Evolutionary conservation across 2,888 invertebrate genomes (phyloP).

Genomic region (Teleogryllus oceanicus): DNA sequence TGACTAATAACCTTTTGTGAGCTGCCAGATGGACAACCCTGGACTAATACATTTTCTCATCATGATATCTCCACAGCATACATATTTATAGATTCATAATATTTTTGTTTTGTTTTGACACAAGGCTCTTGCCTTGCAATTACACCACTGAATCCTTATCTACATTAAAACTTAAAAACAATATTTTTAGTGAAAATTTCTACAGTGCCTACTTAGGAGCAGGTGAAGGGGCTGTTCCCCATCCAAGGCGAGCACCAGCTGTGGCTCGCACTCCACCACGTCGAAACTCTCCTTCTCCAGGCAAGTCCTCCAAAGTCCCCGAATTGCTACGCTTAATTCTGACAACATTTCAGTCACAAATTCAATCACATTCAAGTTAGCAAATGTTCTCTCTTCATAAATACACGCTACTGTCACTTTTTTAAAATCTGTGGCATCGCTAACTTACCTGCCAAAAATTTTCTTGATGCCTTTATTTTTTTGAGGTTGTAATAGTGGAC

Average conservation of each 20-base stretch:
- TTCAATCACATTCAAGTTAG: background rate
- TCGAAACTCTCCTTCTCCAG: slow-evolving; percentile 60
- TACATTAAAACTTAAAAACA: too few species aligned
- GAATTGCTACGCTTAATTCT: slow-evolving; percentile 67
- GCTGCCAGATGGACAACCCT: too few species aligned
- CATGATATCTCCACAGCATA: too few species aligned
- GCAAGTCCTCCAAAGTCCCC: slow-evolving; percentile 63
- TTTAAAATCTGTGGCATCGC: background rate
- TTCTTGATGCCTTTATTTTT: slow-evolving; percentile 62
- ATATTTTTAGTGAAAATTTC: too few species aligned
- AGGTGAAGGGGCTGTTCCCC: slow-evolving; percentile 46
- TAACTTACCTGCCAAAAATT: slow-evolving; percentile 57
- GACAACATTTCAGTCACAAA: slow-evolving; percentile 24
- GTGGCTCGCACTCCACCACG: slow-evolving; percentile 71
- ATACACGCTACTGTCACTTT: too few species aligned
- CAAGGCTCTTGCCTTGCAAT: too few species aligned
- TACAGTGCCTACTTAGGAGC: slow-evolving; percentile 37
- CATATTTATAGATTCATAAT: too few species aligned
- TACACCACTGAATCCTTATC: too few species aligned
- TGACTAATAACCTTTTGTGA: too few species aligned
- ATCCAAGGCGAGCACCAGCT: slow-evolving; percentile 67
- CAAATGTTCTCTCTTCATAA: too few species aligned
- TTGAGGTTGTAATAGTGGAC: slow-evolving; percentile 50
- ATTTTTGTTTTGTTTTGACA: too few species aligned
- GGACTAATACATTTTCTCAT: too few species aligned